phyloP scores from a whole-genome alignment of 2,888 invertebrate species.

The Himalopsyche japonica region DNA sequence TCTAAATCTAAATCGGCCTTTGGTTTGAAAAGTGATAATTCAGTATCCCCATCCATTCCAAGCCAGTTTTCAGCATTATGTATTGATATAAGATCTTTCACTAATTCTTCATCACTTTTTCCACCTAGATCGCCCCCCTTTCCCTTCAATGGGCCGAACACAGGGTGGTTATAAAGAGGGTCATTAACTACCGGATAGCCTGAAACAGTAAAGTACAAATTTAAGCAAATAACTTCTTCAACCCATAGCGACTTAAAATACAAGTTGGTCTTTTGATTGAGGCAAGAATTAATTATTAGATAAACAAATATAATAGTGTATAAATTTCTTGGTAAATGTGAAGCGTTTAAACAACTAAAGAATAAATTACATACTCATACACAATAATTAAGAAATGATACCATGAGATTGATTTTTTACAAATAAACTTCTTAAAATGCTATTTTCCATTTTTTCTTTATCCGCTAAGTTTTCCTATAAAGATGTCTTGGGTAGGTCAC shows the following conservation, averaged over 20 bases:
- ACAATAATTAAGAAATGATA: no score
- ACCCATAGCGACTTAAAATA: neutral
- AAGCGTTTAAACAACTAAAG: neutral
- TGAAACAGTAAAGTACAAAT: neutral
- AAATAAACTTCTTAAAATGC: no score
- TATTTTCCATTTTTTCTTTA: no score
- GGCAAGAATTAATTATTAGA: no score
- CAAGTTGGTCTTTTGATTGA: neutral
- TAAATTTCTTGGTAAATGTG: neutral
- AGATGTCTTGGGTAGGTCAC: no score
- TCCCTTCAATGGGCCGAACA: slow-evolving; percentile 93
- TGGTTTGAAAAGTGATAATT: slow-evolving; percentile 74
- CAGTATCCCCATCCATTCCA: slow-evolving; percentile 87
- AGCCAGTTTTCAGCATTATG: slow-evolving; percentile 96
- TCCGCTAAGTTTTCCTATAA: no score
- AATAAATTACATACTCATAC: no score
- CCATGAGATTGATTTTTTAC: no score
- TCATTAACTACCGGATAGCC: slow-evolving; percentile 98
- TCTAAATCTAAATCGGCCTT: slow-evolving; percentile 69
- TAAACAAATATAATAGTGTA: no score
- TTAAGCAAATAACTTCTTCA: neutral
- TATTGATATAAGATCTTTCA: slow-evolving; percentile 84
- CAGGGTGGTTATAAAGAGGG: slow-evolving; percentile 93
- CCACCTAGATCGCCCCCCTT: slow-evolving; percentile 86
- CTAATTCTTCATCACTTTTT: slow-evolving; percentile 86